phyloP scores from a whole-genome alignment of 2,113 vertebrate species.

The Panthera uncia region DNA sequence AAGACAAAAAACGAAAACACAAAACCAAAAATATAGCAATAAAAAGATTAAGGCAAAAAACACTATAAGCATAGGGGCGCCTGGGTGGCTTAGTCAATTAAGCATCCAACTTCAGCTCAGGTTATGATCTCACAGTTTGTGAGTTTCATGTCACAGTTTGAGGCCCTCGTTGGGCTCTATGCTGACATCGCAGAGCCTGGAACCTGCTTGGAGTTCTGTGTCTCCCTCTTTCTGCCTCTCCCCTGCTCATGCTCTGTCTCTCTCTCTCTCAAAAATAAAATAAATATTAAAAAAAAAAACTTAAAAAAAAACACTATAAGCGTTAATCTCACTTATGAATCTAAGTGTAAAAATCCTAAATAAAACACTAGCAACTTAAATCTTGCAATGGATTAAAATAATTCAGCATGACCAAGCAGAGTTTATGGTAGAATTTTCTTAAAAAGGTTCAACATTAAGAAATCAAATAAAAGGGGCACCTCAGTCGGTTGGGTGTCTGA shows the following conservation, averaged over 20 bases:
- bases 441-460: not conserved
- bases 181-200: too few relatives aligned
- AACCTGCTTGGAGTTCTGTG: too few relatives aligned
- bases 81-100: too few relatives aligned
- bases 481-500: not conserved
- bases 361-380: slow-evolving; percentile 34
- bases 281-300: too few relatives aligned
- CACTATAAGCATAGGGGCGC: too few relatives aligned
- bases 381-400: not conserved
- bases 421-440: not conserved
- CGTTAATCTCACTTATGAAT: not conserved
- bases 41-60: not conserved
- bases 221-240: too few relatives aligned
- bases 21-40: not conserved
- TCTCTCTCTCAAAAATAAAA: too few relatives aligned
- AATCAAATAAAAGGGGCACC: not conserved
- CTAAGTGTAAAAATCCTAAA: not conserved
- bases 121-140: too few relatives aligned
- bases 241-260: too few relatives aligned
- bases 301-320: not conserved
- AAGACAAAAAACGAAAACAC: not conserved
- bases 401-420: not conserved
- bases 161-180: too few relatives aligned
- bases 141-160: too few relatives aligned
- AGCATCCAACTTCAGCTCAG: too few relatives aligned